Percentiles rank a stretch among this genome's conserved stretches.
phyloP scores from a whole-genome alignment of 1,140 invertebrate genomes.

The Sesamia nonagrioides region DNA sequence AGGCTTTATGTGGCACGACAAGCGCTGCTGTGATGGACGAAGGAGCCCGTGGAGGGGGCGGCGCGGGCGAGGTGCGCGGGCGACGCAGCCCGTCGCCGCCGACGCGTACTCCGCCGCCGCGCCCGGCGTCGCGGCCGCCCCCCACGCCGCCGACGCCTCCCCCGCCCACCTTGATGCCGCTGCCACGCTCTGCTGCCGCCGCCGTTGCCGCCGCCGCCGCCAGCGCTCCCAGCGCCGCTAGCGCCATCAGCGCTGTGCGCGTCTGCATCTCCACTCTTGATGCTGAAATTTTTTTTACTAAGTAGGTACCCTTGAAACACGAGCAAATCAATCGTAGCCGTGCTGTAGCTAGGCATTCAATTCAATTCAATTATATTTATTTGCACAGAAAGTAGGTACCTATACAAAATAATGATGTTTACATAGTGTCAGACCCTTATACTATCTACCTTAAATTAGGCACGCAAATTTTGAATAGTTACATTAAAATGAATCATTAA shows the following conservation, averaged over 20 bases:
- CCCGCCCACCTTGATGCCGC: constrained; percentile 81
- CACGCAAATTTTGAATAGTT: too few species aligned
- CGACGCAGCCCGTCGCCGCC: constrained; percentile 81
- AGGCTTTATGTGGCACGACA: constrained; percentile 92
- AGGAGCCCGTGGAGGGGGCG: constrained; percentile 76
- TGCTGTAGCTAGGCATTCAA: too few species aligned
- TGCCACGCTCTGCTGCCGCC: constrained; percentile 76
- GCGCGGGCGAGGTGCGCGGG: constrained; percentile 81
- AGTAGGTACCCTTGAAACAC: too few species aligned
- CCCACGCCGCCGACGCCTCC: constrained; percentile 65
- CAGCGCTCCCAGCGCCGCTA: constrained; percentile 79
- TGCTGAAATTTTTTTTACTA: too few species aligned
- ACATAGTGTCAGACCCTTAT: too few species aligned
- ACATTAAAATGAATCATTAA: too few species aligned
- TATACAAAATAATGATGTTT: too few species aligned
- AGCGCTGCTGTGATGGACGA: constrained; percentile 89
- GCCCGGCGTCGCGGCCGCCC: constrained; percentile 59
- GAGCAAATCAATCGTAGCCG: too few species aligned
- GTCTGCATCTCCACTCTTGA: constrained; percentile 82
- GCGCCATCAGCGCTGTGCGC: constrained; percentile 76
- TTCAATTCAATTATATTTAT: too few species aligned
- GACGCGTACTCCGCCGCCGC: constrained; percentile 78
- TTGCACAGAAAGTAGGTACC: too few species aligned
- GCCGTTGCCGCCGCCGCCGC: constrained; percentile 64
- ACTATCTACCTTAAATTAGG: too few species aligned